Base-by-base conservation (phyloP, 2,797 vertebrate genomes). In the Nasua narica region DNA sequence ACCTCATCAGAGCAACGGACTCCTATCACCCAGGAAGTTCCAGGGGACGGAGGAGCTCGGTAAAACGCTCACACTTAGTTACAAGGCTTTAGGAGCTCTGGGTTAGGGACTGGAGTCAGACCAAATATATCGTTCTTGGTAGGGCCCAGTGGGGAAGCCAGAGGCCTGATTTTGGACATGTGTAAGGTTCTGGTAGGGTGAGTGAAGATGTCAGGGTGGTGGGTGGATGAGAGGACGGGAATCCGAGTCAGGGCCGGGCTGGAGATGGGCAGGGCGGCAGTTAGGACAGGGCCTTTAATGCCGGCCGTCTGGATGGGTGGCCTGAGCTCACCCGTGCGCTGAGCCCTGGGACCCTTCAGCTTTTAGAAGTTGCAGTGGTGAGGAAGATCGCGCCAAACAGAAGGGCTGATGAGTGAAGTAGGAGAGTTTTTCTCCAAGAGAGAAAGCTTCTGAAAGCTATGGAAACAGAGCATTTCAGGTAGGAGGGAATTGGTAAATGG, bases 81-180 rank as follows among this genome's bases (percentile, higher is more conserved):
- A 4, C 13, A 40, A 16, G 48, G 29, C 40, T 14, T 72, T 25
- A n/a, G 85, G 25, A 87, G 52, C 18, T 27, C 29, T 58, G 15
- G 10, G 19, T 58, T 21, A 60, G 43, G 67, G 23, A 83, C 8
- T 12, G 29, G 58, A 29, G 48, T 23, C 29, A 67, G 58, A 65
- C 29, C 29, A 35, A 14, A 83, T 37, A 5, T 5, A 3, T 15
- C 1, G 18, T 48, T 58, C 52, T 58, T 25, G 8, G 9, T 50
- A 1, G 0, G 40, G 19, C 52, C 12, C 14, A 7, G 40, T 4
- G 35, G 14, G 27, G 29, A 74, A 60, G 29, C 21, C 54, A 65
- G 62, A 67, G 67, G 54, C 9, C 87, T 56, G 46, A 23, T 40
- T 94, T 84, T 83, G 52, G 54, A 72, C 48, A 16, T 40, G n/a